These are phyloP conservation scores for Octomys mimax DNA, from an alignment of 2,797 vertebrate genomes.

Conservation along the genomic window DNA sequence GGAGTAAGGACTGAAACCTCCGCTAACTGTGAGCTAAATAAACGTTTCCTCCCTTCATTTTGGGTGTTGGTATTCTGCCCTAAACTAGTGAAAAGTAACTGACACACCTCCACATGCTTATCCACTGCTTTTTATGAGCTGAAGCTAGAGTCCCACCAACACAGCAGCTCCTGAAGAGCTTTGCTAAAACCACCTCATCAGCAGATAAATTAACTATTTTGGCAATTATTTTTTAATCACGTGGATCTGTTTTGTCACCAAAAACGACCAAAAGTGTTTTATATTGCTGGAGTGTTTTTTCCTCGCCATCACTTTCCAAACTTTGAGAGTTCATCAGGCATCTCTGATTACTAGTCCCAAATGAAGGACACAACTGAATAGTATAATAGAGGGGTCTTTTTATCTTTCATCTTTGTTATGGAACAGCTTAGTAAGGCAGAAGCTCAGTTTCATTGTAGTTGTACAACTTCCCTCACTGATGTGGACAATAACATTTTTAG, in stretches of 20 bases:
- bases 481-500: not conserved
- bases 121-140: not conserved
- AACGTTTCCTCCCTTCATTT: too few species aligned
- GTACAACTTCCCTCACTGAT: not conserved
- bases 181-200: not conserved
- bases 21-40: too few species aligned
- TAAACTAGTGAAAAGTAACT: too few species aligned
- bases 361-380: not conserved
- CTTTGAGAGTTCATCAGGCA: not conserved
- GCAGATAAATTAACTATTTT: conserved; percentile 12
- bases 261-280: conserved; percentile 38
- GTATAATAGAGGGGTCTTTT: not conserved
- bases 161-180: not conserved
- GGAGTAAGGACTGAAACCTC: too few species aligned
- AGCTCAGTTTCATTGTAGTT: not conserved
- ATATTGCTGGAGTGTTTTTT: not conserved
- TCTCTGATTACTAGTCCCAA: not conserved
- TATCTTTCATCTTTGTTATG: not conserved
- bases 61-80: too few species aligned
- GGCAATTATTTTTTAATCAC: not conserved
- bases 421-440: conserved; percentile 26
- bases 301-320: not conserved
- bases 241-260: not conserved
- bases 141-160: not conserved
- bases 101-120: too few species aligned